Percentiles rank a stretch among this genome's conserved stretches.
Evolutionary conservation across 2,113 vertebrate genomes (phyloP).

Genomic region (Scomber japonicus): DNA sequence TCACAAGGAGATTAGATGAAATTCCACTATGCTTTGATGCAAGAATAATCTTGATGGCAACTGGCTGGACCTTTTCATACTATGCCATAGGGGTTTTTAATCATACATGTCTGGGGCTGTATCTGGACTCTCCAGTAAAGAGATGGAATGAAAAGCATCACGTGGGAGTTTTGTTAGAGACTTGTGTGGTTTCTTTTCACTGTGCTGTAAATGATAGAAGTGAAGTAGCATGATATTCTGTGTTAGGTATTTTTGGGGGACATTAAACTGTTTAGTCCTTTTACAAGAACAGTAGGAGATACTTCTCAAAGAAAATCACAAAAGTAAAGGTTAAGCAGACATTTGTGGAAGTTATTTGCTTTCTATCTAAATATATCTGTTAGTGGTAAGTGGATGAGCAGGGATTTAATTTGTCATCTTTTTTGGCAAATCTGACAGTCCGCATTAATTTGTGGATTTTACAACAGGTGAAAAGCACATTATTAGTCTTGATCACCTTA

Average conservation of each 20-base stretch:
- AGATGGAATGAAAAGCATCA: slow-evolving; percentile 2
- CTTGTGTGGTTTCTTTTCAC: background rate
- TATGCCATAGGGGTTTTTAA: slow-evolving; percentile 25
- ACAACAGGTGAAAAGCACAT: slow-evolving; percentile 15
- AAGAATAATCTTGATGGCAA: slow-evolving; percentile 39
- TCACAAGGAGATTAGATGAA: slow-evolving; percentile 43
- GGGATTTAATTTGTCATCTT: slow-evolving; percentile 14
- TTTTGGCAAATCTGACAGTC: slow-evolving; percentile 19
- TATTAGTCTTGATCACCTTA: slow-evolving; percentile 29
- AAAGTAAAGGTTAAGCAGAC: slow-evolving; percentile 45
- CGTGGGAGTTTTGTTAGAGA: background rate
- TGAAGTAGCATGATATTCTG: slow-evolving; percentile 23
- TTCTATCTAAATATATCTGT: background rate
- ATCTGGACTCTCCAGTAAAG: slow-evolving; percentile 12
- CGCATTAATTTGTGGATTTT: background rate
- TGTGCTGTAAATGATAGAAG: background rate
- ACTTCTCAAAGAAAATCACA: slow-evolving; percentile 10
- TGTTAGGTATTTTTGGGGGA: slow-evolving; percentile 44
- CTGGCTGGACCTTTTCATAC: slow-evolving; percentile 14
- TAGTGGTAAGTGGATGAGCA: background rate
- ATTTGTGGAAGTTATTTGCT: slow-evolving; percentile 20
- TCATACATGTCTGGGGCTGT: slow-evolving; percentile 16
- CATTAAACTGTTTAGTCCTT: slow-evolving; percentile 44
- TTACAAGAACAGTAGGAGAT: slow-evolving; percentile 39
- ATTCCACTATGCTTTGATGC: slow-evolving; percentile 50